Conservation (phyloP, 1,140 invertebrate species). For the Nymphalis io region DNA sequence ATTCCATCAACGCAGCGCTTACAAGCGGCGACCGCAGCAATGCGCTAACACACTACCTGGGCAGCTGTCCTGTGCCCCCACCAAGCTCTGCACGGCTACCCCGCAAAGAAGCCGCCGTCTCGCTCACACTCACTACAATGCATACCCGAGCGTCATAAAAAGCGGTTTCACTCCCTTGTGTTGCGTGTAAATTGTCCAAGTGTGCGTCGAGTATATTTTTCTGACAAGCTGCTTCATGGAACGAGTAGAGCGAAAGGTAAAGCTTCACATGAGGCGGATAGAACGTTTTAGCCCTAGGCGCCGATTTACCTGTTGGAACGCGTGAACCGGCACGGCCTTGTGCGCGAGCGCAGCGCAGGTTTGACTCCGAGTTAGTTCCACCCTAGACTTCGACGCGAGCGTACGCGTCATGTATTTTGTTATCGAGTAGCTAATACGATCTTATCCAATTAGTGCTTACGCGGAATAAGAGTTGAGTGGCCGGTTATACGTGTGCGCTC, state of each 20-base stretch:
- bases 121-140: slow-evolving; percentile 61
- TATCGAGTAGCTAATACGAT: slow-evolving; percentile 61
- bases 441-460: slow-evolving; percentile 76
- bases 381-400: slow-evolving; percentile 67
- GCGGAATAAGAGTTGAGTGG: slow-evolving; percentile 77
- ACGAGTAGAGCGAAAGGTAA: slow-evolving; percentile 56
- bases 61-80: slow-evolving; percentile 74
- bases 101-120: slow-evolving; percentile 60
- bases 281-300: slow-evolving; percentile 53
- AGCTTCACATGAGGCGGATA: slow-evolving; percentile 53
- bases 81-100: slow-evolving; percentile 59
- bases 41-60: slow-evolving; percentile 71
- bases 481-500: slow-evolving; percentile 70
- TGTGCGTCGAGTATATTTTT: slow-evolving; percentile 74
- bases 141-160: slow-evolving; percentile 70
- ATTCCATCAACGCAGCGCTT: slow-evolving; percentile 70
- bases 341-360: slow-evolving; percentile 78
- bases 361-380: slow-evolving; percentile 74
- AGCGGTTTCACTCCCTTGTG: slow-evolving; percentile 72
- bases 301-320: slow-evolving; percentile 78
- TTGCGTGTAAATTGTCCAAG: slow-evolving; percentile 48
- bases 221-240: slow-evolving; percentile 55
- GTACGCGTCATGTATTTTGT: slow-evolving; percentile 56
- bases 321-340: slow-evolving; percentile 78
- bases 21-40: slow-evolving; percentile 70